phyloP scores from a whole-genome alignment of 2,113 vertebrate genomes.

The Ciconia maguari region DNA sequence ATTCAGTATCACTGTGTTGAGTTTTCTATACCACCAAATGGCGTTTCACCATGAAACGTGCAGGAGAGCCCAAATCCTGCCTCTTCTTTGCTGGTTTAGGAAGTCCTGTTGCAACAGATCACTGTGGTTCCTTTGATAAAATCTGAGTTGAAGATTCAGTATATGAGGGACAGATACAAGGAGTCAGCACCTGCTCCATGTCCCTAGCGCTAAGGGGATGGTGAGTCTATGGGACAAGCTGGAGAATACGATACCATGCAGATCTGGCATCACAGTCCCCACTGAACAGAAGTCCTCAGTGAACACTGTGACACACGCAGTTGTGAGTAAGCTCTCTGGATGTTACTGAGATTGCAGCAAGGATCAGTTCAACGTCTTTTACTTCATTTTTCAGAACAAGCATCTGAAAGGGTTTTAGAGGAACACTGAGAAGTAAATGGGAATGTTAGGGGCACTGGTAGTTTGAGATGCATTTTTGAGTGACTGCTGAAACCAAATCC shows the following conservation, averaged over 20 bases:
- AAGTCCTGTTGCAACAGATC: background rate
- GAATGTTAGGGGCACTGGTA: background rate
- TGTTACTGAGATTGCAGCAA: background rate
- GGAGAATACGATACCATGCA: background rate
- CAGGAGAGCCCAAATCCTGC: slow-evolving; percentile 7
- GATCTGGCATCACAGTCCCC: background rate
- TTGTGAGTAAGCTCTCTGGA: background rate
- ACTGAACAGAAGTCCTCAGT: background rate
- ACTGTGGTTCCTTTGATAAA: background rate
- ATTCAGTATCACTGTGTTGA: slow-evolving; percentile 26
- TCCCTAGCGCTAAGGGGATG: background rate
- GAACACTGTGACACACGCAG: background rate
- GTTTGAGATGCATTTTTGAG: background rate
- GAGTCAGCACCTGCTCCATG: background rate
- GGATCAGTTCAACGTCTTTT: background rate
- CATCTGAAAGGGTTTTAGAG: background rate
- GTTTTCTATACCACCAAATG: background rate
- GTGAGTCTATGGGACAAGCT: background rate
- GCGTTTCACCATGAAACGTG: slow-evolving; percentile 18
- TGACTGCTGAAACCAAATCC: background rate
- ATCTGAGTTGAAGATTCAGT: background rate
- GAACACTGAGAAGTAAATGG: background rate
- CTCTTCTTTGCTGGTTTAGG: background rate
- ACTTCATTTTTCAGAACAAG: background rate
- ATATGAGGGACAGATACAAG: background rate